phyloP scores from a whole-genome alignment of 2,113 vertebrate genomes.

The Ctenomys sociabilis region DNA sequence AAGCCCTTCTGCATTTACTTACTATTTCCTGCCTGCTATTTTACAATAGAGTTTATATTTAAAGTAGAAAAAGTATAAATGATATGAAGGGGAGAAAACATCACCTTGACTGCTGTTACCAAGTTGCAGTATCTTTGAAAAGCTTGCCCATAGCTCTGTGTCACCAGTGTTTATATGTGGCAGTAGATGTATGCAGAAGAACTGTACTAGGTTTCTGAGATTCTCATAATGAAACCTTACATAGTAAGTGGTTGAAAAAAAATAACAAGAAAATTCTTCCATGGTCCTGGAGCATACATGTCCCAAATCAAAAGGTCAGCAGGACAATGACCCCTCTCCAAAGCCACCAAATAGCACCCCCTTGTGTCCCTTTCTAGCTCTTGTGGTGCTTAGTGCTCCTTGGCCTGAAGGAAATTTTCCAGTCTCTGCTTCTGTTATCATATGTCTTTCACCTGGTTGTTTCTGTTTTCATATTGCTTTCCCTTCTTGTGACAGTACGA shows the following conservation, averaged over 20 bases:
- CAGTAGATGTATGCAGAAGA: fast-evolving
- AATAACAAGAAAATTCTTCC: background rate
- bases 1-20: background rate
- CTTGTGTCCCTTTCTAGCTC: background rate
- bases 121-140: background rate
- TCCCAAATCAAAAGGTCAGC: background rate
- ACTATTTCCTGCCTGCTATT: background rate
- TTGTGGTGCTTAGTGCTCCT: background rate
- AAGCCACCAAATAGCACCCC: background rate
- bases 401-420: no score
- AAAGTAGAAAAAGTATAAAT: background rate
- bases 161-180: background rate
- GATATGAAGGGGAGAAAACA: background rate
- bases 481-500: background rate
- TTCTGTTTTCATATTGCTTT: background rate
- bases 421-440: background rate
- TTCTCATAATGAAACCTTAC: background rate
- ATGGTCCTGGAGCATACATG: background rate
- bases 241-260: background rate
- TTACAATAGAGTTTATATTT: background rate
- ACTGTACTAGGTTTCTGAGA: background rate
- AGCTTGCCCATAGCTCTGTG: background rate
- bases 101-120: background rate
- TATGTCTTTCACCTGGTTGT: fast-evolving
- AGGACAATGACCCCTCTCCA: background rate